phyloP scores from a whole-genome alignment of 2,113 vertebrate genomes.

The Neopipo cinnamomea region DNA sequence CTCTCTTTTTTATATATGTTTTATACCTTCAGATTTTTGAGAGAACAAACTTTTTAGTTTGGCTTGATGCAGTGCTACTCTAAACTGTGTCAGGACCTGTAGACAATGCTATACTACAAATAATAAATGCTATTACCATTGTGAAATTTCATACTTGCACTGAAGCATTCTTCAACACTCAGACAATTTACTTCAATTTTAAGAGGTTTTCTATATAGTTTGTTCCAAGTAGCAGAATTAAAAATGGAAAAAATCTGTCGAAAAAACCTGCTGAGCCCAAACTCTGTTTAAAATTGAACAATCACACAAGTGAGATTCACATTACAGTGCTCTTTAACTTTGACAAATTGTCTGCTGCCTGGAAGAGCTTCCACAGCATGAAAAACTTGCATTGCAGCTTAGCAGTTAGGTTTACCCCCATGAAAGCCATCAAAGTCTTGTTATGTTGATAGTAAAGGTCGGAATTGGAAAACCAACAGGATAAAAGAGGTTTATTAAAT shows the following conservation, averaged over 20 bases:
- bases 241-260: not conserved
- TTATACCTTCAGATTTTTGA: not conserved
- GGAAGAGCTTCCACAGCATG: not conserved
- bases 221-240: not conserved
- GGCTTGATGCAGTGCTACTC: not conserved
- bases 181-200: not conserved
- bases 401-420: not conserved
- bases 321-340: not conserved
- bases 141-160: not conserved
- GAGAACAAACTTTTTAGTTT: not conserved
- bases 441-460: not conserved
- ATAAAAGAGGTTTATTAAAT: not conserved
- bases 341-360: not conserved
- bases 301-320: not conserved
- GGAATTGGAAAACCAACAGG: constrained; percentile 19
- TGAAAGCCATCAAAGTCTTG: not conserved
- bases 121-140: not conserved
- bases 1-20: not conserved
- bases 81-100: not conserved
- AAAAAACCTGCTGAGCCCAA: not conserved
- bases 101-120: not conserved
- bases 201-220: not conserved
- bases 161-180: not conserved
- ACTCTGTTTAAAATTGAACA: constrained; percentile 12
- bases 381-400: not conserved